These are phyloP conservation scores for Hermodice carunculata DNA, from an alignment of 2,888 invertebrate species.

Conservation along the genomic window DNA sequence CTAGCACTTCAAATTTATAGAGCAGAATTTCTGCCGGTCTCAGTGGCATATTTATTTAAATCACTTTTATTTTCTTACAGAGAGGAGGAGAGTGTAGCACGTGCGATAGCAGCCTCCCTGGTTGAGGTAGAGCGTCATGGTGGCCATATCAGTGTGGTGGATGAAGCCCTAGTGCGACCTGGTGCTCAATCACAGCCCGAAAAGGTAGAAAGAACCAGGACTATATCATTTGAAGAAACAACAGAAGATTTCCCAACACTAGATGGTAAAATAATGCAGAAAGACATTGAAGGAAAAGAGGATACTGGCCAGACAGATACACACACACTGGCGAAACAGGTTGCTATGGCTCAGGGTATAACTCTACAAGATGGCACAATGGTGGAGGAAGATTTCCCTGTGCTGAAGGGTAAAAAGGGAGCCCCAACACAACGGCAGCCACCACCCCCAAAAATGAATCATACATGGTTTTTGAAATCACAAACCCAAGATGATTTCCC, in stretches of 20 bases:
- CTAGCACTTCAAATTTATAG: too few relatives aligned
- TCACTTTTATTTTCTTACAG: constrained; percentile 27
- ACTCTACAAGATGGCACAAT: constrained; percentile 57
- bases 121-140: constrained; percentile 25
- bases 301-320: neutral
- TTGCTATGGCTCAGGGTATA: constrained; percentile 62
- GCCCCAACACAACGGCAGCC: neutral
- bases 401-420: constrained; percentile 47
- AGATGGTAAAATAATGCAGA: constrained; percentile 5
- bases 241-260: constrained; percentile 32
- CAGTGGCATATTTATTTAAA: neutral
- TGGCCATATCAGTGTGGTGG: constrained; percentile 20
- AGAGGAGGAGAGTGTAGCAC: constrained; percentile 48
- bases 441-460: neutral
- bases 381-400: constrained; percentile 62
- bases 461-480: too few relatives aligned
- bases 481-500: too few relatives aligned
- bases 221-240: neutral
- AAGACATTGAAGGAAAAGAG: neutral
- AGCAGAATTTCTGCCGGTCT: constrained; percentile 2
- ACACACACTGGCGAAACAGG: constrained; percentile 58
- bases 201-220: neutral
- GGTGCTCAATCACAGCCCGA: neutral
- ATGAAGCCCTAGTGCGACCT: constrained; percentile 13
- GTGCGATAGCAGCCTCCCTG: constrained; percentile 53